Base-by-base conservation (phyloP, 2,888 invertebrate species). In the Falcaria lacertinaria region DNA sequence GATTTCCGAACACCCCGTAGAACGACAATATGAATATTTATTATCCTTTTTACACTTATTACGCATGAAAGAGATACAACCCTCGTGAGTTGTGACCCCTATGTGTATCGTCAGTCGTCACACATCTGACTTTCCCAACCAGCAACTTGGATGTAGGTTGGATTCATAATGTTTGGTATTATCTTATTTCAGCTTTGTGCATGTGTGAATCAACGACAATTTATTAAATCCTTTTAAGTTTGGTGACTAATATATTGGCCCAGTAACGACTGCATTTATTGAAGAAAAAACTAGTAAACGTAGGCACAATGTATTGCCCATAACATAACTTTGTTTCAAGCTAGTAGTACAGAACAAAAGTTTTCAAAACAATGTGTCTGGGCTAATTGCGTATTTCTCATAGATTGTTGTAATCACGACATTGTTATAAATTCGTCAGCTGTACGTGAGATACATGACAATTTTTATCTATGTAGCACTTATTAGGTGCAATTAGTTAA, bases 1-100 rank as follows among this genome's bases (percentile, higher is more conserved):
- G 85, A 84, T 80, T 74, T 86, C 79, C 81, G 80, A 19, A 74
- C 67, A n/a, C 68, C 66, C 68, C 61, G 28, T 11, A 28, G 57
- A 54, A 47, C 38, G 54, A 47, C 39, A 55, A 57, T 52, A 47
- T 49, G 45, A 50, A 39, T 17, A 41, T 17, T 34, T 42, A 43
- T 47, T 47, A 46, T 41, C 47, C 48, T 48, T 56, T 65, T 55
- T 53, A 52, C 60, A 50, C 50, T 44, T 15, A 41, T 45, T 22
- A 50, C 43, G 51, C 45, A 43, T 25, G 42, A 64, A 42, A 54
- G 52, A 54, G 63, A 65, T 11, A 17, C 17, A 15, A 33, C 50
- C n/a, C n/a, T n/a, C n/a, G n/a, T n/a, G n/a, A 57, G 49, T 44
- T 52, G 65, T 54, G 51, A 64, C 34, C 35, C 34, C 34, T 17